Percentiles rank a stretch among this genome's conserved stretches.
Evolutionary conservation across 1,140 invertebrate species (phyloP).

Genomic region (Panonychus citri): DNA sequence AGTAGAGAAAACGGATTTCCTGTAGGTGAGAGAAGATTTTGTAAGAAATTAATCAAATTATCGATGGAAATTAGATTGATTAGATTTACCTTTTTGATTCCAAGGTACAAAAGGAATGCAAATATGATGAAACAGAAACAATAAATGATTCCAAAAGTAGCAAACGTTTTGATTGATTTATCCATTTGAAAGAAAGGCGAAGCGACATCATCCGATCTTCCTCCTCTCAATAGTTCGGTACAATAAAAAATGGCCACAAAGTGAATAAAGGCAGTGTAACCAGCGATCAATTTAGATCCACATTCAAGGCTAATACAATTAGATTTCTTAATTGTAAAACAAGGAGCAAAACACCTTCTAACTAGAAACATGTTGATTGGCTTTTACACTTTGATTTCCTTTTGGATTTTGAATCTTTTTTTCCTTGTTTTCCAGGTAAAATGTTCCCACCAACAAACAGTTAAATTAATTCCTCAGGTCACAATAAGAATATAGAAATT

Average conservation of each 20-base stretch:
- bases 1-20: background rate
- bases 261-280: slow-evolving; percentile 8
- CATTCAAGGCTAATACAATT: slow-evolving; percentile 2
- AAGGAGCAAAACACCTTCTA: slow-evolving; percentile 6
- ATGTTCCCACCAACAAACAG: no score
- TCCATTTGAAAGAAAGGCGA: slow-evolving; percentile 10
- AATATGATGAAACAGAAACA: slow-evolving; percentile 3
- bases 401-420: no score
- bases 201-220: slow-evolving; percentile 7
- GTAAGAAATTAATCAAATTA: background rate
- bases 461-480: no score
- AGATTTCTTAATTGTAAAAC: slow-evolving; percentile 5
- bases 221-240: slow-evolving; percentile 1
- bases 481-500: no score
- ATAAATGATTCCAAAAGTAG: slow-evolving; percentile 4
- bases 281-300: slow-evolving; percentile 5
- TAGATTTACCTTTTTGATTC: slow-evolving; percentile 2
- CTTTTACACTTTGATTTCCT: no score
- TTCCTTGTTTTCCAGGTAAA: no score
- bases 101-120: slow-evolving; percentile 7
- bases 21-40: background rate
- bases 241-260: slow-evolving; percentile 6
- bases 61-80: background rate
- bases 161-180: slow-evolving; percentile 1
- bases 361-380: background rate